These are phyloP conservation scores for Drosophila vallismaia DNA, from an alignment of 2,888 invertebrate species.

Conservation along the genomic window DNA sequence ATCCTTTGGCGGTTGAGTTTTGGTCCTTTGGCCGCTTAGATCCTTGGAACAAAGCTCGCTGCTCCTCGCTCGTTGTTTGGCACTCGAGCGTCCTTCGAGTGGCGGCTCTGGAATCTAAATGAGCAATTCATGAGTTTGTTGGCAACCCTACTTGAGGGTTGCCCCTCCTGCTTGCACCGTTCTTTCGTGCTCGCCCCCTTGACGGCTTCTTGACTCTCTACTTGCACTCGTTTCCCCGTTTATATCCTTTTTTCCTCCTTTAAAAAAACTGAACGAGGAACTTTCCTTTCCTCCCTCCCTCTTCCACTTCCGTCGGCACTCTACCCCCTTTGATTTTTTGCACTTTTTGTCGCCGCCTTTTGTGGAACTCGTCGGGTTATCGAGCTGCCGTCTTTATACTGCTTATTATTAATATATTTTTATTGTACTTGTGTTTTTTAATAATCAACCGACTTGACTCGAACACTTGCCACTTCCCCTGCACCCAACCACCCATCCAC, in stretches of 20 bases:
- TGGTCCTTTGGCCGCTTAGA: constrained; percentile 1
- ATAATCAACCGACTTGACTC: constrained; percentile 72
- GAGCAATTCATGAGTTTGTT: constrained; percentile 76
- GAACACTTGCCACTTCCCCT: constrained; percentile 25
- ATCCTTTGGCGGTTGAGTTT: neutral
- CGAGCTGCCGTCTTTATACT: constrained; percentile 58
- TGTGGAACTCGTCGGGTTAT: constrained; percentile 44
- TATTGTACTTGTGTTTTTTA: constrained; percentile 73
- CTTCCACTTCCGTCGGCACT: neutral
- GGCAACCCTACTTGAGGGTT: constrained; percentile 69
- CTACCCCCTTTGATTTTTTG: constrained; percentile 9
- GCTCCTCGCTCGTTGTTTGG: constrained; percentile 41
- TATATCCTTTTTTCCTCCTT: constrained; percentile 19
- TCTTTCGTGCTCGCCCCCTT: constrained; percentile 5
- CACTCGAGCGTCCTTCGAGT: constrained; percentile 58
- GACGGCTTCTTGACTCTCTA: constrained; percentile 16
- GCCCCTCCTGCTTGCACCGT: constrained; percentile 21
- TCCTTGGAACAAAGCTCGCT: constrained; percentile 47
- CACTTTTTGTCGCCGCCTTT: constrained; percentile 36
- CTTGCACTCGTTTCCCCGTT: constrained; percentile 52
- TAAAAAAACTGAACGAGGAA: constrained; percentile 11
- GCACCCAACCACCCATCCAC: constrained; percentile 26
- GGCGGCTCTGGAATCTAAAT: constrained; percentile 70
- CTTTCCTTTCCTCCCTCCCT: constrained; percentile 5
- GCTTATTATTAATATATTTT: constrained; percentile 65